Evolutionary conservation across 35 echinoderm and acorn worm genomes (phyloP), one percentile per base, ranked within the genome.

Genomic region (Diadema setosum): DNA sequence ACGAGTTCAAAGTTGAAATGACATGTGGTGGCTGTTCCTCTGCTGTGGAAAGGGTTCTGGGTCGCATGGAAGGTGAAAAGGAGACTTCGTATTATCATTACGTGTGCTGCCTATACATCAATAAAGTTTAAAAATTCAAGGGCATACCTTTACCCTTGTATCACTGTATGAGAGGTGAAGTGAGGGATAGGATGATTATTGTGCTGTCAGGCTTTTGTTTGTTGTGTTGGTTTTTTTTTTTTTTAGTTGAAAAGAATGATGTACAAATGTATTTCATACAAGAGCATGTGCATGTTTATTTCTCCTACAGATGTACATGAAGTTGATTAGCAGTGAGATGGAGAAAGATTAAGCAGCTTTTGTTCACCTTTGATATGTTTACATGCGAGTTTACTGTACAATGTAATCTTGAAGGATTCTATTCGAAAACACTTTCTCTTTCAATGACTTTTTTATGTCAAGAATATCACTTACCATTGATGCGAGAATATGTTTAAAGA

Each of bases 1-100:
- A 90, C 48, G 87, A 90, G 67, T 94, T 94, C 43, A 89, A 48
- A 27, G 92, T 94, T 41, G 92, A 85, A 42, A 94, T 94, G 92
- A 94, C 92, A 5, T 94, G 92, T 86, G 81, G 75, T 35, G 92
- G 92, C 5, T 94, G 92, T 82, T 89, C 80, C 42, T 81, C 81
- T 70, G 92, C 92, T 37, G 87, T 94, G 8, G 57, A 84, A 5
- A 83, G 92, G 27, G 85, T 94, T 31, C 44, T 94, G 35, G 80
- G 78, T 18, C 83, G 85, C 33, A 35, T 43, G 21, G 87, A 61
- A 65, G 78, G 87, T 89, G 18, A 58, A 26, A 58, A 21, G 12
- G 6, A 65, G 33, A 2, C 55, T 63, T 3, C 16, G 45, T 16
- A 39, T 9, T 12, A 42, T 42, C n/a, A n/a, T n/a, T n/a, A n/a